Percentiles rank a stretch among this genome's conserved stretches.
These are phyloP conservation scores for Platycheirus rosarum DNA, from an alignment of 2,888 invertebrate genomes.

Conservation along the genomic window DNA sequence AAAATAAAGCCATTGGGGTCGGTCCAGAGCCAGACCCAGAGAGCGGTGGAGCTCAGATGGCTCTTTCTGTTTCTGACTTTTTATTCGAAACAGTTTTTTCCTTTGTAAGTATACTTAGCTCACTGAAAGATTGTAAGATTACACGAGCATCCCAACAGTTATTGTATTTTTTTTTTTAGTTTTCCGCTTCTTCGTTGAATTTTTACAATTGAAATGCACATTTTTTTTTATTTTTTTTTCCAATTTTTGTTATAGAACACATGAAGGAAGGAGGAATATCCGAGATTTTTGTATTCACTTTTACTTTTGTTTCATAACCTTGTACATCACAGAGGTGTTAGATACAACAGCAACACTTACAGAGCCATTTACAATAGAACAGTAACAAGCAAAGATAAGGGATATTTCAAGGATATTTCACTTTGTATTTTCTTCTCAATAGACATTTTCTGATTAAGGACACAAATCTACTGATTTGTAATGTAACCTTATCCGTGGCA, in stretches of 20 bases:
- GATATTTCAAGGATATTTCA: slow-evolving; percentile 57
- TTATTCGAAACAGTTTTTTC: slow-evolving; percentile 18
- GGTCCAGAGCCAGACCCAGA: slow-evolving; percentile 61
- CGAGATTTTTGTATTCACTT: slow-evolving; percentile 53
- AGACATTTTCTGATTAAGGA: slow-evolving; percentile 43
- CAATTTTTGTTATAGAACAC: slow-evolving; percentile 28
- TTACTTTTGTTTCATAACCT: slow-evolving; percentile 68
- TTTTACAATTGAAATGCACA: slow-evolving; percentile 27
- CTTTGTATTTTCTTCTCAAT: slow-evolving; percentile 16
- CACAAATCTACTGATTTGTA: slow-evolving; percentile 11
- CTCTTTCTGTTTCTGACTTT: slow-evolving; percentile 37
- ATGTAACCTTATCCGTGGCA: neutral
- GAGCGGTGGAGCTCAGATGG: slow-evolving; percentile 55
- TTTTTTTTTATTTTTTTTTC: slow-evolving; percentile 10
- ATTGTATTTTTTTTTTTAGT: slow-evolving; percentile 34
- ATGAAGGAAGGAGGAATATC: slow-evolving; percentile 40
- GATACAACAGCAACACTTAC: slow-evolving; percentile 44
- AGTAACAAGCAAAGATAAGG: slow-evolving; percentile 17
- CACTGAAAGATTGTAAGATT: slow-evolving; percentile 57
- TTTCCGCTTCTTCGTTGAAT: slow-evolving; percentile 31
- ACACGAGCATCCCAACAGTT: slow-evolving; percentile 52
- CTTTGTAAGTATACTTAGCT: slow-evolving; percentile 53
- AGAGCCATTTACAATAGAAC: slow-evolving; percentile 6
- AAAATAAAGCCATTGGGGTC: slow-evolving; percentile 58
- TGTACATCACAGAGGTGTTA: slow-evolving; percentile 39